A percentile compares a stretch with the other conserved stretches of the same genome.
phyloP scores from a whole-genome alignment of 2,888 invertebrate genomes.

The Trileptium ribeirensis region DNA sequence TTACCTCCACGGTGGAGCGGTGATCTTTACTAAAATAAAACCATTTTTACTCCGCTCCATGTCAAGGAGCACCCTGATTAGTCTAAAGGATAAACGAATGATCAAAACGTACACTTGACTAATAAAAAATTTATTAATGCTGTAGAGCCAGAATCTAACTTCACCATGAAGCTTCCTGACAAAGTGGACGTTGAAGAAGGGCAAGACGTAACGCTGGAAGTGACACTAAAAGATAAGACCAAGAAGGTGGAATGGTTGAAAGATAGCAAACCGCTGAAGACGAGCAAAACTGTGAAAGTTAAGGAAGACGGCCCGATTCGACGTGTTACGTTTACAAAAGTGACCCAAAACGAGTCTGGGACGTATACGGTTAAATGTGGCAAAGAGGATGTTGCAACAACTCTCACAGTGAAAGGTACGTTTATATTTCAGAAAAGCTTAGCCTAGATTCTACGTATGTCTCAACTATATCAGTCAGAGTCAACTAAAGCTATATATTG shows the following conservation, averaged over 20 bases:
- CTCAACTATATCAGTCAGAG: no score
- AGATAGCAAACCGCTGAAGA: neutral
- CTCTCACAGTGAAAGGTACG: neutral
- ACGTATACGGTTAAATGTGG: neutral
- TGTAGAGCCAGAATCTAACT: neutral
- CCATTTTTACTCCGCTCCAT: no score
- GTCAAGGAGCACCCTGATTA: no score
- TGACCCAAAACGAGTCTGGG: neutral
- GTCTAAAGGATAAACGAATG: no score
- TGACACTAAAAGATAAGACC: slow-evolving; percentile 59
- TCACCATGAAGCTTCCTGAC: slow-evolving; percentile 46
- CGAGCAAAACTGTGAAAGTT: neutral
- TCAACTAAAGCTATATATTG: no score
- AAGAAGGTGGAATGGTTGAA: neutral
- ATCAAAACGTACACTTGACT: no score
- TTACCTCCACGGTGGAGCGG: no score
- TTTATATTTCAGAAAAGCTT: no score
- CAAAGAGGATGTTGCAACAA: neutral
- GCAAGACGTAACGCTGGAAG: slow-evolving; percentile 73
- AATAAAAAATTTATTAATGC: no score
- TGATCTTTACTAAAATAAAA: no score
- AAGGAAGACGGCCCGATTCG: neutral
- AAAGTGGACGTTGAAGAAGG: slow-evolving; percentile 77
- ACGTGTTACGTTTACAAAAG: neutral
- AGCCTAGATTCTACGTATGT: no score